Evolutionary conservation across 2,888 invertebrate species (phyloP).

Genomic region (Agonum fuliginosum): DNA sequence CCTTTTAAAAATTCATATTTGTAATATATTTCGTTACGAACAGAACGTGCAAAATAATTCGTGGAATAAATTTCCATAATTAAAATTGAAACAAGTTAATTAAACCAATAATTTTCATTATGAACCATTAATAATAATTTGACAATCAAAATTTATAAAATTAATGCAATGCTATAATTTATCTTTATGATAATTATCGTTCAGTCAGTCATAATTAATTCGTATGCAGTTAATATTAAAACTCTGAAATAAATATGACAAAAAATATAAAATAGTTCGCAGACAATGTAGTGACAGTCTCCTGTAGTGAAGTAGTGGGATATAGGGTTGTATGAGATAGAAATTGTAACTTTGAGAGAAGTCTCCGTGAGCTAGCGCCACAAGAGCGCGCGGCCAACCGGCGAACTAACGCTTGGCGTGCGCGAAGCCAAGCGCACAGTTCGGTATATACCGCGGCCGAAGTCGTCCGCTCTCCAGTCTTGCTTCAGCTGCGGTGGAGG

Average conservation of each 20-base stretch:
- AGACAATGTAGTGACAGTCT: neutral
- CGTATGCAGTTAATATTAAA: neutral
- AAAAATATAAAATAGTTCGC: neutral
- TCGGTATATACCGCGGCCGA: slow-evolving; percentile 69
- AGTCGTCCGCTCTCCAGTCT: slow-evolving; percentile 67
- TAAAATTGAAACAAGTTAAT: slow-evolving; percentile 18
- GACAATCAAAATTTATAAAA: slow-evolving; percentile 14
- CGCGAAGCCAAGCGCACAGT: slow-evolving; percentile 61
- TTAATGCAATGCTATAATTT: slow-evolving; percentile 22
- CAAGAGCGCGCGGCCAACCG: slow-evolving; percentile 33
- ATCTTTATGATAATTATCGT: slow-evolving; percentile 33
- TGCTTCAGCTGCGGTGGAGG: slow-evolving; percentile 65
- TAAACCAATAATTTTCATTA: neutral
- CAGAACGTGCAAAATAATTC: too few species aligned
- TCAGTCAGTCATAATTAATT: slow-evolving; percentile 21
- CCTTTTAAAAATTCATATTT: too few species aligned
- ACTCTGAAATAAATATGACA: neutral
- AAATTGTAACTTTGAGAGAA: neutral
- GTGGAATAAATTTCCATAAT: neutral
- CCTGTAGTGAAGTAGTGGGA: slow-evolving; percentile 12
- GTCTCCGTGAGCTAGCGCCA: slow-evolving; percentile 65
- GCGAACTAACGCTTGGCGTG: slow-evolving; percentile 65
- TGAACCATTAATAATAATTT: slow-evolving; percentile 24
- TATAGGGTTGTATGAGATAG: neutral
- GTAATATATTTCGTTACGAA: too few species aligned